Base-by-base conservation (phyloP, 53 echinoderm and acorn worm species). In the Patiria pectinifera region DNA sequence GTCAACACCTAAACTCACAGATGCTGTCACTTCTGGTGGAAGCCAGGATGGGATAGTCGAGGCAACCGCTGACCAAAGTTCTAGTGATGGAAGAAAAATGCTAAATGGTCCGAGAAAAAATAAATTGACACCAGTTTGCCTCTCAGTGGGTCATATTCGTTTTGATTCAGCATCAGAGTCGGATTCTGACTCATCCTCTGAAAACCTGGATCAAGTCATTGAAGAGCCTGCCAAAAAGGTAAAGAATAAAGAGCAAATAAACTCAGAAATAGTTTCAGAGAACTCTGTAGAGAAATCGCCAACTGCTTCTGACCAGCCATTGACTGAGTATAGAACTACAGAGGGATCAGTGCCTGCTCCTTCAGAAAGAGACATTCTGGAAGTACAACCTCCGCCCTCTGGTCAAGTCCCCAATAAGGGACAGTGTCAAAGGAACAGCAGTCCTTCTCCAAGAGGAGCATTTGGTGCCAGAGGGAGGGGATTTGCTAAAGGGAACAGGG, bases 111-210 rank as follows among this genome's bases (percentile, higher is more conserved):
- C 6, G 8, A 78, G 47, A 21, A 9, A 58, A 23, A 91, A 82
- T 66, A 89, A 93, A 62, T 72, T 86, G 2, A 74, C 15, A n/a
- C 74, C 74, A 4, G 24, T 74, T 21, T 74, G 74, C 72, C 85
- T 86, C 21, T 75, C 86, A 3, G 69, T 15, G 6, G 82, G 86
- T 48, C 95, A 95, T 84, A 89, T 95, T 3, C 85, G 95, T 19
- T 95, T 95, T 85, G 82, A 93, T 13, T 93, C 92, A 71, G 79
- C 62, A 13, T 94, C 93, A 13, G 92, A 94, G 24, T 71, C 84
- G 4, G 89, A 85, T 19, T 35, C 78, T 9, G 83, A 87, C 16
- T 49, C 72, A 3, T 88, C 69, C 23, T 61, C 47, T 11, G 44
- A 76, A 5, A 71, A 72, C 44, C 48, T 53, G 18, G 72, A 77